A percentile compares a stretch with the other conserved stretches of the same genome.
These are phyloP conservation scores for Apteryx mantelli DNA, from an alignment of 2,113 vertebrate species.

Conservation along the genomic window DNA sequence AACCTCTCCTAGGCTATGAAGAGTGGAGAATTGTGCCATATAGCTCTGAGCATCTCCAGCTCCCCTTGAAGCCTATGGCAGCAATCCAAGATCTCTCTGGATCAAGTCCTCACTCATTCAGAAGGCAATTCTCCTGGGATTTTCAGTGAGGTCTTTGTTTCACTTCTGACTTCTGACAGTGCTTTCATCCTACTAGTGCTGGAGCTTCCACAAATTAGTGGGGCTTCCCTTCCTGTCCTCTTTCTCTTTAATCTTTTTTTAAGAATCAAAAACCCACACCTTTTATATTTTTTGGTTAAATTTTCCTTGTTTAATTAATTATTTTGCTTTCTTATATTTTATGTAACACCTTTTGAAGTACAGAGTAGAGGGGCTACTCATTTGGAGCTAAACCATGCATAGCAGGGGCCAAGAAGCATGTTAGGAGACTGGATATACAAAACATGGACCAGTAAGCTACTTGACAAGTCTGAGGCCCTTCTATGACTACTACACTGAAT, in stretches of 20 bases:
- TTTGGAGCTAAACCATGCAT: not conserved
- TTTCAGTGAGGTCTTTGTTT: conserved; percentile 18
- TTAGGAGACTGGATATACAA: not conserved
- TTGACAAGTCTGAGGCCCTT: not conserved
- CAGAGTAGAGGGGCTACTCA: not conserved
- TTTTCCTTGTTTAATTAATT: not conserved
- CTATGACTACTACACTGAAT: not conserved
- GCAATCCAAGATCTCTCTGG: not conserved
- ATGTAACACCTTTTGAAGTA: not conserved
- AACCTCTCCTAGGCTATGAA: not conserved
- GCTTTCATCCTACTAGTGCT: not conserved
- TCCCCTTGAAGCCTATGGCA: conserved; percentile 24
- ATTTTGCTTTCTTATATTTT: not conserved
- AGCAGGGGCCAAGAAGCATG: not conserved
- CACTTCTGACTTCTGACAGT: not conserved
- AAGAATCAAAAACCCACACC: not conserved
- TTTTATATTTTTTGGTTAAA: not conserved
- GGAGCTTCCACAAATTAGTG: not conserved
- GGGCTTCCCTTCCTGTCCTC: not conserved
- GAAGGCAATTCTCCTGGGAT: not conserved
- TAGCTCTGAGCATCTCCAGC: not conserved
- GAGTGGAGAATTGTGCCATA: not conserved
- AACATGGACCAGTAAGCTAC: not conserved
- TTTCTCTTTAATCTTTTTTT: not conserved
- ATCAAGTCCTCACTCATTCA: not conserved